phyloP scores from a whole-genome alignment of 2,888 invertebrate species.

The Ophraella communa region DNA sequence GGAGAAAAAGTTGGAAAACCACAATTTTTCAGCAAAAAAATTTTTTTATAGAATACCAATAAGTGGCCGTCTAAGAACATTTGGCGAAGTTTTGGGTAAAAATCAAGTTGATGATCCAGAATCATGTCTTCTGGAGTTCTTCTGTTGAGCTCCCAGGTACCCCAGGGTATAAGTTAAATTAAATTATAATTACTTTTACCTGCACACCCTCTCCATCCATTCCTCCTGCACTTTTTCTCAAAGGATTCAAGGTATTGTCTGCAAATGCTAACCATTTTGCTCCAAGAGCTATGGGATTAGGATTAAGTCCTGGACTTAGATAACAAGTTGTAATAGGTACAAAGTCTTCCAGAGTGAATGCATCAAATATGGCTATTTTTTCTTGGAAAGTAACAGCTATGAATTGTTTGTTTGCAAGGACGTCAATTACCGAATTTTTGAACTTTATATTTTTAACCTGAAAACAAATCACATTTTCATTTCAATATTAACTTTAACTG shows the following conservation, averaged over 20 bases:
- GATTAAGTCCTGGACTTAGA: conserved; percentile 80
- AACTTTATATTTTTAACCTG: conserved; percentile 90
- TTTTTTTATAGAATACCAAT: no score
- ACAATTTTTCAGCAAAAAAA: no score
- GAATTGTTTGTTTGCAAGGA: conserved; percentile 86
- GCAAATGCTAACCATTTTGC: conserved; percentile 85
- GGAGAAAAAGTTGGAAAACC: no score
- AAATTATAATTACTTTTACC: conserved; percentile 40
- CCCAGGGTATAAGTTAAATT: no score
- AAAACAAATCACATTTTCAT: no score
- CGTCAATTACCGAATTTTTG: conserved; percentile 87
- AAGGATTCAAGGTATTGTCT: conserved; percentile 81
- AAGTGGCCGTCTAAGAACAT: no score
- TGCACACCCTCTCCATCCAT: conserved; percentile 70
- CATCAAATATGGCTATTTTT: conserved; percentile 90
- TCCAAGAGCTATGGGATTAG: conserved; percentile 87
- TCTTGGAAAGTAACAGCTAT: conserved; percentile 89
- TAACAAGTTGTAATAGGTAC: conserved; percentile 89
- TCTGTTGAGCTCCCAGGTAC: no score
- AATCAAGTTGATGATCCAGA: no score
- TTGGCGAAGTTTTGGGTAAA: no score
- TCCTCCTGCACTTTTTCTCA: conserved; percentile 82
- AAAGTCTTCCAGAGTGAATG: conserved; percentile 84
- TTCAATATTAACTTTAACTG: no score
- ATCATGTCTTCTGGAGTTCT: no score